phyloP scores from a whole-genome alignment of 2,888 invertebrate genomes.

The Allygus modestus region DNA sequence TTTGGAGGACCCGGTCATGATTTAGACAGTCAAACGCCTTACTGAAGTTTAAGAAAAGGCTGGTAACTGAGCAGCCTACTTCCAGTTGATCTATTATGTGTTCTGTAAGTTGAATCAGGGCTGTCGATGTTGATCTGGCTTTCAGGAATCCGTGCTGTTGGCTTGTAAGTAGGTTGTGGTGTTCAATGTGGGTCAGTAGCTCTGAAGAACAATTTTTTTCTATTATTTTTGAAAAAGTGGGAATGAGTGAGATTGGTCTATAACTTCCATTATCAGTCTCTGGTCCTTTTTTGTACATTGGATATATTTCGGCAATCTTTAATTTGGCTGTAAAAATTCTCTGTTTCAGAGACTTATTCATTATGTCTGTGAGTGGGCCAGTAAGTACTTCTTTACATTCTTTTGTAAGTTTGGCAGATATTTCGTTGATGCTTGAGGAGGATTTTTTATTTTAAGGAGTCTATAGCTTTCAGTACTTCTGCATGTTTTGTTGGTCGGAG shows the following conservation, averaged over 20 bases:
- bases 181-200: not conserved
- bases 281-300: constrained; percentile 4
- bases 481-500: not conserved
- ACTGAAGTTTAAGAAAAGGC: no score
- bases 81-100: no score
- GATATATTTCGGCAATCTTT: not conserved
- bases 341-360: not conserved
- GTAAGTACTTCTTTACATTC: not conserved
- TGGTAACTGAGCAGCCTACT: no score
- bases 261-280: not conserved
- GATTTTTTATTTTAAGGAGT: constrained; percentile 24
- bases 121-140: no score
- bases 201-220: constrained; percentile 39
- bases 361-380: not conserved
- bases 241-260: constrained; percentile 24
- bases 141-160: constrained; percentile 21
- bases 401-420: constrained; percentile 8
- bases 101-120: no score
- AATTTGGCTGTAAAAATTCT: constrained; percentile 4
- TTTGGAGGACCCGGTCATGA: no score
- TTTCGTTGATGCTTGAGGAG: constrained; percentile 13
- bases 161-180: not conserved
- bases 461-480: constrained; percentile 2
- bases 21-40: no score
- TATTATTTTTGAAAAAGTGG: constrained; percentile 42